Evolutionary conservation across 2,888 invertebrate species (phyloP).

Genomic region (Tigriopus californicus): DNA sequence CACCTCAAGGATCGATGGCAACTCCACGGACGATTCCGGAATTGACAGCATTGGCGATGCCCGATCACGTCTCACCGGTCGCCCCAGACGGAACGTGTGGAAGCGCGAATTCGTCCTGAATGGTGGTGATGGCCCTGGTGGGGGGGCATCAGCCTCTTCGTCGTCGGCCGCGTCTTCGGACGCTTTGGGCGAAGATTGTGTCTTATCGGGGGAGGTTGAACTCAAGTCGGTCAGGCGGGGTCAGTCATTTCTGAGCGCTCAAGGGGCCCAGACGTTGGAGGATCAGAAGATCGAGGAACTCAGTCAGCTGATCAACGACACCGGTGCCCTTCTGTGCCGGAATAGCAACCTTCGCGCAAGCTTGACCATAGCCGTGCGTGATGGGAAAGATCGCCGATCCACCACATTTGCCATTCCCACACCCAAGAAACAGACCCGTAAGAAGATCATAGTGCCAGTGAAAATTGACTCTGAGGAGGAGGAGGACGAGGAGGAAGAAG

Average conservation of each 20-base stretch:
- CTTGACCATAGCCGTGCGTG: background rate
- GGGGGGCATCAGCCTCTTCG: background rate
- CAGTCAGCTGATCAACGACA: background rate
- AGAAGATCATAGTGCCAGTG: too few relatives aligned
- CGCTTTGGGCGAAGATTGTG: too few relatives aligned
- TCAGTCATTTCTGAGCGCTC: too few relatives aligned
- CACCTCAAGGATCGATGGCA: background rate
- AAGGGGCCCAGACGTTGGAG: too few relatives aligned
- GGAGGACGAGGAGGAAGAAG: too few relatives aligned
- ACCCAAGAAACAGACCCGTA: too few relatives aligned
- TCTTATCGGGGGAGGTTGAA: too few relatives aligned
- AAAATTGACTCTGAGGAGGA: too few relatives aligned
- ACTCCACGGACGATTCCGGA: conserved; percentile 8
- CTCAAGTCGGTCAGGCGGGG: too few relatives aligned
- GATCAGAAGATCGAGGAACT: background rate
- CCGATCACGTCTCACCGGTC: background rate
- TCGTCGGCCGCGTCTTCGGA: too few relatives aligned
- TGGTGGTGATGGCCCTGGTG: background rate
- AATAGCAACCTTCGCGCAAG: background rate
- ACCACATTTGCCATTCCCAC: background rate
- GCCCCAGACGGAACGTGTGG: background rate
- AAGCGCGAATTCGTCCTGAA: background rate
- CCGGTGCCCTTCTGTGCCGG: background rate
- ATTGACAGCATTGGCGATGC: background rate
- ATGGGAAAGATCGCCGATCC: background rate